Evolutionary conservation across 2,797 vertebrate genomes (phyloP).

Genomic region (Dendrocincla tyrannina): DNA sequence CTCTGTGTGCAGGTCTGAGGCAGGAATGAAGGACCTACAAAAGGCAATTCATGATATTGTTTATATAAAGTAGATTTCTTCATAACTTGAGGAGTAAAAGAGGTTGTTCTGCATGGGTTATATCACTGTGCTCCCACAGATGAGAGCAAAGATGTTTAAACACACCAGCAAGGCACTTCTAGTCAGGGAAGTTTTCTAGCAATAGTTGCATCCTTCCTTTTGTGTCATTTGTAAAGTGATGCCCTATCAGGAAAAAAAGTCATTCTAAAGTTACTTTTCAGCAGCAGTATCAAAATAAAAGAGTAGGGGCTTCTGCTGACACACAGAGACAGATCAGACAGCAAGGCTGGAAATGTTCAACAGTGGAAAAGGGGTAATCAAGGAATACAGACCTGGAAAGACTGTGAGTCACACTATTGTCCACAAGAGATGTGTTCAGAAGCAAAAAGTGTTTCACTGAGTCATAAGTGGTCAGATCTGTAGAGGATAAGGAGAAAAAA

Average conservation of each 20-base stretch:
- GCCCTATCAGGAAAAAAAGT: not conserved
- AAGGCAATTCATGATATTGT: not conserved
- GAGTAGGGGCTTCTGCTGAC: not conserved
- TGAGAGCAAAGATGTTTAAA: not conserved
- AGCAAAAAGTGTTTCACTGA: constrained; percentile 85
- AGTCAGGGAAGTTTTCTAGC: not conserved
- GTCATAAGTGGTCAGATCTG: constrained; percentile 86
- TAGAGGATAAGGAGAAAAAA: not conserved
- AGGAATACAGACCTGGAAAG: constrained; percentile 1
- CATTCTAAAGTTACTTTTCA: not conserved
- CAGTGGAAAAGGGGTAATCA: not conserved
- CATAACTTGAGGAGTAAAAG: not conserved
- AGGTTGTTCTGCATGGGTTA: not conserved
- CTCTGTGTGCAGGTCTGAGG: not conserved
- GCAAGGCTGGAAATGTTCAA: not conserved
- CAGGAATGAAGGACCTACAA: not conserved
- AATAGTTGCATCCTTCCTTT: not conserved
- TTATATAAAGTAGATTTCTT: not conserved
- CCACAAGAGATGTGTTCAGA: constrained; percentile 77
- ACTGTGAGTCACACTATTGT: constrained; percentile 83
- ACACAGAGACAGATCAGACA: not conserved
- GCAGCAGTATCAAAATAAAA: not conserved
- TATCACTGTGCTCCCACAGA: not conserved
- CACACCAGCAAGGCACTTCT: not conserved
- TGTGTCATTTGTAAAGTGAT: not conserved